Evolutionary conservation across 1,140 invertebrate species (phyloP).

Genomic region (Drosophila saltans): DNA sequence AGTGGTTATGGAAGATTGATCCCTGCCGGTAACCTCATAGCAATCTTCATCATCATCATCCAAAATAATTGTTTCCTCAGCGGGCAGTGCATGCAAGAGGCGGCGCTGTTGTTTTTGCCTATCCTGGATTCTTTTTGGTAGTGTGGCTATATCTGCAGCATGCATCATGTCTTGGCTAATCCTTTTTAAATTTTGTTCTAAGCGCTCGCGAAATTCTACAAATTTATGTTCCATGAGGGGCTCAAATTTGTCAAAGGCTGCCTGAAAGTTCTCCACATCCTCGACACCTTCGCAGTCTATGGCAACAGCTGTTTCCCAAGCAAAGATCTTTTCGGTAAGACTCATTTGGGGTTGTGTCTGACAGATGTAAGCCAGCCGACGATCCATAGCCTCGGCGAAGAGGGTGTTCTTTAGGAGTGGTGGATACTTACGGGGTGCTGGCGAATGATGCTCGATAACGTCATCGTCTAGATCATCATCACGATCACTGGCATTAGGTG

Average conservation of each 20-base stretch:
- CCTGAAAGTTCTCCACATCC: conserved; percentile 72
- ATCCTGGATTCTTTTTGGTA: conserved; percentile 19
- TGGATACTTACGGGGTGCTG: conserved; percentile 53
- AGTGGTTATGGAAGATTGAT: conserved; percentile 44
- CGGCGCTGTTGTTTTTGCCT: conserved; percentile 36
- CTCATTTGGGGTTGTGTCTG: conserved; percentile 71
- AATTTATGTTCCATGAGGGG: conserved; percentile 41
- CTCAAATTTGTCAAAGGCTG: conserved; percentile 53
- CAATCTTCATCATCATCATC: conserved; percentile 70
- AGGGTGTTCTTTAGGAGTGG: conserved; percentile 70
- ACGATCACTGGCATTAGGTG: conserved; percentile 61
- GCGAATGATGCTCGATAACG: conserved; percentile 30
- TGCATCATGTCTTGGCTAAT: conserved; percentile 22
- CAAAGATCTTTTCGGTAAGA: conserved; percentile 62
- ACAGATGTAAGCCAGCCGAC: conserved; percentile 60
- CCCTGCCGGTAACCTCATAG: conserved; percentile 44
- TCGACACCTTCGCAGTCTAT: conserved; percentile 63
- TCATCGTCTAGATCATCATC: conserved; percentile 57
- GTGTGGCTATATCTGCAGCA: conserved; percentile 22
- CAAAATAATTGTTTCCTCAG: conserved; percentile 57
- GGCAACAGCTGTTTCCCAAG: conserved; percentile 56
- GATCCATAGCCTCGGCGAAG: conserved; percentile 67
- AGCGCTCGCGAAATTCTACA: conserved; percentile 47
- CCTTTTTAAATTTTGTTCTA: conserved; percentile 35
- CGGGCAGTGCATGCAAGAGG: conserved; percentile 29